A percentile compares a stretch with the other conserved stretches of the same genome.
Conservation (phyloP, 2,797 vertebrate genomes). For the Sebastes oblongus region DNA sequence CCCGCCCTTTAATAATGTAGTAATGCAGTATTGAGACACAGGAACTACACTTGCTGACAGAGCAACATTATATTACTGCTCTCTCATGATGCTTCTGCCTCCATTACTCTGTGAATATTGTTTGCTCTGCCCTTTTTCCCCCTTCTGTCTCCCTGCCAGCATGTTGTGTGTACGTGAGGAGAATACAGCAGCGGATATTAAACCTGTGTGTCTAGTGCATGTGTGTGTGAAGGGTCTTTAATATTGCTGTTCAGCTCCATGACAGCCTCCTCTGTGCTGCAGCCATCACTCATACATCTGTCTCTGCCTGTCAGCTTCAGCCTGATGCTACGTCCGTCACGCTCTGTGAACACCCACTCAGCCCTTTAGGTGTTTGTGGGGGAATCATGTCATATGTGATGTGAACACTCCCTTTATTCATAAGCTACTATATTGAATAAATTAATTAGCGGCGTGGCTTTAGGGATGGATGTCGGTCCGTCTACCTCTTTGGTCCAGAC, state of each 20-base stretch:
- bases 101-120: not conserved
- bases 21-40: constrained; percentile 7
- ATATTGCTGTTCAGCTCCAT: constrained; percentile 3
- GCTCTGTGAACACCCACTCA: not conserved
- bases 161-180: constrained; percentile 7
- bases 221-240: constrained; percentile 3
- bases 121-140: constrained; percentile 2
- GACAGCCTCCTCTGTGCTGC: not conserved
- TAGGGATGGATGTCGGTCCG: not conserved
- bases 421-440: not conserved
- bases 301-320: constrained; percentile 20
- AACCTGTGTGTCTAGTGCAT: not conserved
- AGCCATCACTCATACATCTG: constrained; percentile 32
- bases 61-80: constrained; percentile 22
- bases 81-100: constrained; percentile 15
- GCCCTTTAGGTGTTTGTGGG: not conserved
- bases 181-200: not conserved
- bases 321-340: not conserved
- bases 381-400: not conserved
- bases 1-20: not conserved
- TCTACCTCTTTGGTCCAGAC: not conserved
- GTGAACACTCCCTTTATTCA: not conserved
- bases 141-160: not conserved
- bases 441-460: not conserved
- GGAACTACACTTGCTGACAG: constrained; percentile 34